phyloP scores from a whole-genome alignment of 92 coral and sea anemone genomes.

The Hydrozoanthus gracilis region DNA sequence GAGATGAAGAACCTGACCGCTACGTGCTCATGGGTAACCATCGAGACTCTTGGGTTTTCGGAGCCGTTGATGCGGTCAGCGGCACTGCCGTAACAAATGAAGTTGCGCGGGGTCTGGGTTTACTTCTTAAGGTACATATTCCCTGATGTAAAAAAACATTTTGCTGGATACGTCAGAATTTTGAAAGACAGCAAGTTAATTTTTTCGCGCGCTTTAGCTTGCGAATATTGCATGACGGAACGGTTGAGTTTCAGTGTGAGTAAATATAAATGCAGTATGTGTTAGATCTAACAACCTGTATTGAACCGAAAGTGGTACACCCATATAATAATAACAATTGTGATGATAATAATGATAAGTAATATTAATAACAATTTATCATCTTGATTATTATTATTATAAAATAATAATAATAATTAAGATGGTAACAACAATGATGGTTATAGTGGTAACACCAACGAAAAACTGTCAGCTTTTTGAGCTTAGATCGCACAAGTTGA shows the following conservation, averaged over 20 bases:
- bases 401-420: background rate
- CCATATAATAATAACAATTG: no score
- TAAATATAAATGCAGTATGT: background rate
- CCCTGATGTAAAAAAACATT: background rate
- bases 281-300: background rate
- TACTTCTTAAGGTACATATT: slow-evolving; percentile 48
- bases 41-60: slow-evolving; percentile 79
- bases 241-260: background rate
- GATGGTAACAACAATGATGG: background rate
- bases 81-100: slow-evolving; percentile 67
- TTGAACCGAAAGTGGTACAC: background rate
- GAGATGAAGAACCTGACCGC: slow-evolving; percentile 77
- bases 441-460: background rate
- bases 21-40: slow-evolving; percentile 70
- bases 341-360: no score
- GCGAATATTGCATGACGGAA: no score
- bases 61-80: slow-evolving; percentile 74
- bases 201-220: background rate
- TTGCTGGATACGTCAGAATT: background rate
- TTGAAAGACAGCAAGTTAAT: background rate
- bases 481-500: no score
- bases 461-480: background rate
- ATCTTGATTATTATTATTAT: no score
- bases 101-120: slow-evolving; percentile 67
- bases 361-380: no score